phyloP scores from a whole-genome alignment of 2,797 vertebrate species.

The Epinephelus coioides region DNA sequence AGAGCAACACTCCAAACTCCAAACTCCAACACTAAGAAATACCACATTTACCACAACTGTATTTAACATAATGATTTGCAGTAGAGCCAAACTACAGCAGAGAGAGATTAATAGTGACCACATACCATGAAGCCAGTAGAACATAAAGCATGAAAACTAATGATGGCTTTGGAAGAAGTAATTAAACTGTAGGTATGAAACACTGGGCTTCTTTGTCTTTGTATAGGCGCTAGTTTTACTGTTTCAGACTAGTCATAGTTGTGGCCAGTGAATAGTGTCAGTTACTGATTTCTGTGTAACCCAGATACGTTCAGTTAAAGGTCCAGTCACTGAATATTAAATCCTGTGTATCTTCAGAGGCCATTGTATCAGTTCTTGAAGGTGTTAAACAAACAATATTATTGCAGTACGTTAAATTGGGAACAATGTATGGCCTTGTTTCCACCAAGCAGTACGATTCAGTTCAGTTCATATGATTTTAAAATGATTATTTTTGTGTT shows the following conservation, averaged over 20 bases:
- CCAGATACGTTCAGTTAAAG: neutral
- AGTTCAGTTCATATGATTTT: no score
- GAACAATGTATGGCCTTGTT: neutral
- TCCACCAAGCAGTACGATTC: no score
- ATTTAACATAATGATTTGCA: constrained; percentile 12
- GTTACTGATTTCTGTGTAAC: neutral
- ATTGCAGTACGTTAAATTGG: neutral
- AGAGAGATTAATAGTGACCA: neutral
- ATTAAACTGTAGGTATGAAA: neutral
- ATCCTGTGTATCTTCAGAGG: neutral
- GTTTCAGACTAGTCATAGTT: neutral
- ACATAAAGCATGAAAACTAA: neutral
- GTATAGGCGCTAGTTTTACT: neutral
- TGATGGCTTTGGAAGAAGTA: neutral
- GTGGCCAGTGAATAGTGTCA: no score
- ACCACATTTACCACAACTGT: constrained; percentile 3
- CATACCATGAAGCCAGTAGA: neutral
- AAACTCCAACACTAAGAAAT: constrained; percentile 2
- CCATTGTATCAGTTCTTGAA: neutral
- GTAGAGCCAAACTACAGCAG: constrained; percentile 6
- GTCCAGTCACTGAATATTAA: neutral
- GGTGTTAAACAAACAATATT: neutral
- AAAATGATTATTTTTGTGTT: no score
- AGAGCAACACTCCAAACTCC: neutral
- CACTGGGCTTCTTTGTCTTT: neutral